Evolutionary conservation across 2,797 vertebrate genomes (phyloP), one percentile per base, ranked within the genome.

Genomic region (Eupleurogrammus muticus): DNA sequence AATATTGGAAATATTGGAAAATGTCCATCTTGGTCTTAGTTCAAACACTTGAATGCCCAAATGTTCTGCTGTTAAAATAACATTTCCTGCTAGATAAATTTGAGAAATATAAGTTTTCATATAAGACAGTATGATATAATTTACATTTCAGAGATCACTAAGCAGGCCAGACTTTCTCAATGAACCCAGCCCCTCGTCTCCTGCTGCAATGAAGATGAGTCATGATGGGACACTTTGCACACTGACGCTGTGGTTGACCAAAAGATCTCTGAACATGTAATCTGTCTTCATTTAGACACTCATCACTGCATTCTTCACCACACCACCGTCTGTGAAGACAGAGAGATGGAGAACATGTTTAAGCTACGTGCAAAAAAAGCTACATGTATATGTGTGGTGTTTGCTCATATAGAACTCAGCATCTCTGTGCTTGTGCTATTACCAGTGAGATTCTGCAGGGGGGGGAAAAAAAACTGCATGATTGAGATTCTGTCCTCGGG

Each of bases 211-310:
- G 67, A 77, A 81, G 58, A 85, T 77, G 58, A 85, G 75, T 84
- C 82, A 87, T 82, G 76, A 83, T 82, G 78, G 84, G 87, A 88
- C 62, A 75, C 81, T 75, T n/a, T 74, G 62, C 62, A 75, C 75
- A 44, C 79, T 80, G 85, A 88, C 83, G 77, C 48, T 42, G 68
- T 59, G 86, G 87, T 82, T 86, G 69, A 81, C 85, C 77, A 9
- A 82, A 80, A 68, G 86, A 79, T 90, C 57, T 82, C 50, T 70
- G 75, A 87, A 85, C 83, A 73, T 89, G 66, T 77, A 81, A 89
- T 89, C 86, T 87, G 83, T 89, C 82, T 87, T 85, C 82, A 80
- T 86, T 87, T 85, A 84, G 72, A 81, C 38, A 75, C 89, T 92
- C 89, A 84, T 89, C 89, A 63, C 80, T 16, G 80, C 85, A 86